Conservation (phyloP, 2,113 vertebrate genomes). For the Gasterosteus nipponicus region DNA sequence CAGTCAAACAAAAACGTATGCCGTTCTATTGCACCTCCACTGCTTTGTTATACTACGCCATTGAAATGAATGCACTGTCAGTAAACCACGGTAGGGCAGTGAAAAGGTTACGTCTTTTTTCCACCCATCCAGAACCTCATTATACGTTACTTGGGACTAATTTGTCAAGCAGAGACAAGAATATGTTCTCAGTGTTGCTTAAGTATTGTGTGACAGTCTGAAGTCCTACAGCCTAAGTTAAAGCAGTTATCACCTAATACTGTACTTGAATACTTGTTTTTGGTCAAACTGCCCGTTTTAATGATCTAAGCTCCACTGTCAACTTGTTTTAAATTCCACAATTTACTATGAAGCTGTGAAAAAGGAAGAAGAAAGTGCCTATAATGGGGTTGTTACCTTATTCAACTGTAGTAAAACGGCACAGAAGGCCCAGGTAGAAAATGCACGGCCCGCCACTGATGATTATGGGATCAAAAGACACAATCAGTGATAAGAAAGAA, state of each 20-base stretch:
- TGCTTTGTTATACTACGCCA: too few species aligned
- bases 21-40: neutral
- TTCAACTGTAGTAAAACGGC: too few species aligned
- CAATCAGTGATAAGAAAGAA: neutral
- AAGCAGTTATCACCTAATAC: too few species aligned
- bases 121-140: conserved; percentile 3
- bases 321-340: neutral
- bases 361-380: neutral
- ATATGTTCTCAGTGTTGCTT: neutral
- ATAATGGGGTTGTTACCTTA: too few species aligned
- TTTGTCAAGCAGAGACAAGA: neutral
- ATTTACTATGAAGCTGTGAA: neutral
- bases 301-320: neutral
- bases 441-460: too few species aligned
- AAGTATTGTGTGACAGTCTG: neutral
- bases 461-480: neutral
- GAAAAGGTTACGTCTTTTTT: neutral
- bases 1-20: neutral
- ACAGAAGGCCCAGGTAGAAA: too few species aligned
- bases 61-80: neutral
- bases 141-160: neutral
- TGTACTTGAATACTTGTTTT: neutral
- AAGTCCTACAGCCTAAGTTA: neutral
- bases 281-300: neutral
- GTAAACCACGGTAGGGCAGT: neutral